phyloP scores from a whole-genome alignment of 2,113 vertebrate species.

The Nothocercus nigrocapillus region DNA sequence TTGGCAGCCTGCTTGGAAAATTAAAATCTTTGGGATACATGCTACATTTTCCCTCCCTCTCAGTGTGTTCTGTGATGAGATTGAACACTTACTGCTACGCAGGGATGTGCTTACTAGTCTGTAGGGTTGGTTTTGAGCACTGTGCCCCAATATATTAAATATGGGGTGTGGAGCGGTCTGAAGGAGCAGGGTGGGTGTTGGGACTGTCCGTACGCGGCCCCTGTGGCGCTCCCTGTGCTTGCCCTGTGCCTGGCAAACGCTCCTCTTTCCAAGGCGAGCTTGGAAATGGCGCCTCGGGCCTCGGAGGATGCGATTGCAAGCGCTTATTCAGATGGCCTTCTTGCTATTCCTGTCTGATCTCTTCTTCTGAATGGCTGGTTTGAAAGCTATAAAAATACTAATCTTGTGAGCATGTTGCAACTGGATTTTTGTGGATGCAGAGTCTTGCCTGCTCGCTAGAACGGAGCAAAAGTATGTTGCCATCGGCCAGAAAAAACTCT shows the following conservation, averaged over 20 bases:
- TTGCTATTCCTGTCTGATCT: background rate
- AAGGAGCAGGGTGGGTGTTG: background rate
- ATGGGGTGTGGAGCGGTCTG: no score
- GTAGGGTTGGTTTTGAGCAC: background rate
- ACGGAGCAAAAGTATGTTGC: conserved; percentile 33
- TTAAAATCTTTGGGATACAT: background rate
- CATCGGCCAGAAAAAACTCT: background rate
- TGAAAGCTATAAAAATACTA: conserved; percentile 6
- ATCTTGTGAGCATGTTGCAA: background rate
- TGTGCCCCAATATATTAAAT: background rate
- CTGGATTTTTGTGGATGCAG: conserved; percentile 31
- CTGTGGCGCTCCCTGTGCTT: no score
- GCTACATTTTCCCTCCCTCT: background rate
- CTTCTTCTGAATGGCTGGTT: background rate
- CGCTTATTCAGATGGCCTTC: background rate
- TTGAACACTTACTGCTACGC: background rate
- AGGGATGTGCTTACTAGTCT: background rate
- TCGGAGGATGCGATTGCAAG: background rate
- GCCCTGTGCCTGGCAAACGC: no score
- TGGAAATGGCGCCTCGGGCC: background rate
- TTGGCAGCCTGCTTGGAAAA: background rate
- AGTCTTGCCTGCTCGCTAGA: conserved; percentile 5
- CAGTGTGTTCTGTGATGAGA: background rate
- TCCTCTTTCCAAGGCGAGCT: background rate
- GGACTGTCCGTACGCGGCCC: background rate